Evolutionary conservation across 2,797 vertebrate species (phyloP).

Genomic region (Chromis chromis): DNA sequence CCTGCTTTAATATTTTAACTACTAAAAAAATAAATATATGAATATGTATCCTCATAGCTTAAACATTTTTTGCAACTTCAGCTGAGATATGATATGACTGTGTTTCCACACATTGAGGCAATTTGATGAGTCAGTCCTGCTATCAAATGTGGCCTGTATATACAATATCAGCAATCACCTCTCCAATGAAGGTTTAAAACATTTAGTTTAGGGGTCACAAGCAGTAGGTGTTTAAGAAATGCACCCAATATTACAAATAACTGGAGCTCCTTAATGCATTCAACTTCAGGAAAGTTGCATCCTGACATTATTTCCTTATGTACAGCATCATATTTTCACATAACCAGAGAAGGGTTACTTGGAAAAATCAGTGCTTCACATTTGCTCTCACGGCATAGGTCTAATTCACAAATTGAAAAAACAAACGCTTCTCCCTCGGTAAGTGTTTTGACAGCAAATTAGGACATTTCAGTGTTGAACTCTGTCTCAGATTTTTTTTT

Average conservation of each 20-base stretch:
- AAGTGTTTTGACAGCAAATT: too few species aligned
- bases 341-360: too few species aligned
- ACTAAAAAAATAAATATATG: background rate
- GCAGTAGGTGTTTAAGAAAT: background rate
- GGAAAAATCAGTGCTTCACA: background rate
- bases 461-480: too few species aligned
- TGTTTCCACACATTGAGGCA: background rate
- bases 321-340: background rate
- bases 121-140: conserved; percentile 28
- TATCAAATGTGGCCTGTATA: conserved; percentile 20
- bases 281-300: background rate
- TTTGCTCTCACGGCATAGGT: background rate
- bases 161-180: conserved; percentile 3
- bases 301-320: background rate
- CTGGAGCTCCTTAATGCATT: background rate
- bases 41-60: background rate
- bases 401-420: background rate
- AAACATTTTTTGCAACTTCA: background rate
- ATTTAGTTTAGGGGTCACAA: background rate
- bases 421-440: too few species aligned
- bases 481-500: too few species aligned
- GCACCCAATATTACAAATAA: background rate
- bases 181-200: background rate
- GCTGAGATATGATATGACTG: background rate
- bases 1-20: background rate